phyloP scores from a whole-genome alignment of 2,113 vertebrate genomes.

The Turnix velox region DNA sequence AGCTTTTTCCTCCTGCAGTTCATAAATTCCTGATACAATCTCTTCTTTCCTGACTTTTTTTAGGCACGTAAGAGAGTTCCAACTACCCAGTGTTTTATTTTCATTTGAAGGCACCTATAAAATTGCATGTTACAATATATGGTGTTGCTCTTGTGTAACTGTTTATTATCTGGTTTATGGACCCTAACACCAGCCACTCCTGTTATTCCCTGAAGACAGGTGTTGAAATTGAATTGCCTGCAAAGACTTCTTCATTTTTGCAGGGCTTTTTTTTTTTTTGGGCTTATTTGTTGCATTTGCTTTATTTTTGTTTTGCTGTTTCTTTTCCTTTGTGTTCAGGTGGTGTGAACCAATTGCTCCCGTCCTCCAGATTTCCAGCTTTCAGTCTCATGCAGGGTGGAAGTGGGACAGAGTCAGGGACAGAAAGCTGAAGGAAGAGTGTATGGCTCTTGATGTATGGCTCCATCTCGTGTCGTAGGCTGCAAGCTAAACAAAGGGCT shows the following conservation, averaged over 20 bases:
- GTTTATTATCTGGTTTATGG: constrained; percentile 64
- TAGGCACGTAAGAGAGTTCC: neutral
- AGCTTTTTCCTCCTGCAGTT: neutral
- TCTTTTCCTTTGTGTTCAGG: neutral
- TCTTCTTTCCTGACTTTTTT: neutral
- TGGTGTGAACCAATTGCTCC: neutral
- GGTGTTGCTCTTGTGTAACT: neutral
- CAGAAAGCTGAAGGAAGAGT: neutral
- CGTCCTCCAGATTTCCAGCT: neutral
- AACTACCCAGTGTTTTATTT: constrained; percentile 11
- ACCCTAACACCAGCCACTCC: neutral
- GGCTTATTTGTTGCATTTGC: neutral
- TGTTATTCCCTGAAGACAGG: neutral
- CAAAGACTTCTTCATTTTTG: neutral
- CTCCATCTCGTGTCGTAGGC: neutral
- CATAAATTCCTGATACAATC: neutral
- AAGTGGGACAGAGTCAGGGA: neutral
- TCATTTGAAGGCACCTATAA: constrained; percentile 20
- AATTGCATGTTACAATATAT: neutral
- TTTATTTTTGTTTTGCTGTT: neutral
- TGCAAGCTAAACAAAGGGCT: neutral
- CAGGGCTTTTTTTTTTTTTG: neutral
- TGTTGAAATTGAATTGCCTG: constrained; percentile 11
- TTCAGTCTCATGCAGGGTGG: neutral
- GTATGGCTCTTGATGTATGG: neutral